Evolutionary conservation across 2,113 vertebrate genomes (phyloP).

Genomic region (Dromas ardeola): DNA sequence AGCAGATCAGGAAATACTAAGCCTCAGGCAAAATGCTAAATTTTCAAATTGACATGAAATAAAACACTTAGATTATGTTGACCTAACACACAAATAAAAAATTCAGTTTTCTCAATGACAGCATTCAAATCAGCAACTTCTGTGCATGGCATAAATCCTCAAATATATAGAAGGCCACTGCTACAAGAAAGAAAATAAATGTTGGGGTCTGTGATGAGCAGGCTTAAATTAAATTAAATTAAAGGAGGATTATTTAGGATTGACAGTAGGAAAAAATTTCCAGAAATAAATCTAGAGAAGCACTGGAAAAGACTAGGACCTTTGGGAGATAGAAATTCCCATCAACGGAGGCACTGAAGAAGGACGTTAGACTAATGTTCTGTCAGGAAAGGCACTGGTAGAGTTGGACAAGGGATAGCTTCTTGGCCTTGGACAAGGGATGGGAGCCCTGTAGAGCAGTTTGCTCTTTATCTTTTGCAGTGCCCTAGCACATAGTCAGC

Average conservation of each 20-base stretch:
- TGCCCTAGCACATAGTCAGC: background rate
- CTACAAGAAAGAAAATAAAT: background rate
- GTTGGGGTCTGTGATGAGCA: background rate
- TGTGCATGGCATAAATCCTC: background rate
- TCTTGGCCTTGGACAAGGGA: background rate
- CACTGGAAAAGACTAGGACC: background rate
- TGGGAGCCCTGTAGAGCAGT: background rate
- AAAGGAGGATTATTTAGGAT: background rate
- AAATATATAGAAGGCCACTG: background rate
- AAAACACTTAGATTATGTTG: background rate
- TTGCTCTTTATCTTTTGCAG: background rate
- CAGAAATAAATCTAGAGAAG: background rate
- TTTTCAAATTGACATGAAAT: background rate
- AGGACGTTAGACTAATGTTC: background rate
- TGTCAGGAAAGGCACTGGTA: background rate
- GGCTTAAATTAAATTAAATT: background rate
- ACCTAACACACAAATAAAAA: background rate
- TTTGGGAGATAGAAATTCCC: background rate
- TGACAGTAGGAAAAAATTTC: background rate
- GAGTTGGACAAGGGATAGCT: background rate
- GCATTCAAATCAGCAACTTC: background rate
- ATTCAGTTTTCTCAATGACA: background rate
- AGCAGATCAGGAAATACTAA: slow-evolving; percentile 1
- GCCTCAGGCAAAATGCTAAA: background rate
- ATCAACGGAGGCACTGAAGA: background rate